A percentile compares a stretch with the other conserved stretches of the same genome.
Conservation (phyloP, 2,113 vertebrate species). For the Nettapus auritus region DNA sequence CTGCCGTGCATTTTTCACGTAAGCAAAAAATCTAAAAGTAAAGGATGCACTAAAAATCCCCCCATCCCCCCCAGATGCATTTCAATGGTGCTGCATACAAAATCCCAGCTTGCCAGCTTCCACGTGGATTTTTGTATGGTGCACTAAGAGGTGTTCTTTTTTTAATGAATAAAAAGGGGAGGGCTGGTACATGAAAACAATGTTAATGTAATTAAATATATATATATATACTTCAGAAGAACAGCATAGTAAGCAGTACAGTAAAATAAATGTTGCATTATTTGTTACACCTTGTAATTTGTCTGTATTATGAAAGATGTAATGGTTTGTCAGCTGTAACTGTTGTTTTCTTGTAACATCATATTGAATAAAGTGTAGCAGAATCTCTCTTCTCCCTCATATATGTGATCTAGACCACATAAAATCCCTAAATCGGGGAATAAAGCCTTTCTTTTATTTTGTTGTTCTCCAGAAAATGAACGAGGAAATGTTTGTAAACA, state of each 20-base stretch:
- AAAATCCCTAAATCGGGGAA: not conserved
- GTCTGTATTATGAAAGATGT: conserved; percentile 95
- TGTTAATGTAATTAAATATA: conserved; percentile 76
- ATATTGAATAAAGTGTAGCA: conserved; percentile 91
- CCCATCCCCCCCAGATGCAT: conserved; percentile 63
- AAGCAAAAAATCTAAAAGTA: conserved; percentile 58
- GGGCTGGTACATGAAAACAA: conserved; percentile 79
- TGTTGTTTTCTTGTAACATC: conserved; percentile 94
- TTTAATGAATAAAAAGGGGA: conserved; percentile 68
- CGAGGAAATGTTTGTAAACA: not conserved
- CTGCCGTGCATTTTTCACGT: conserved; percentile 73
- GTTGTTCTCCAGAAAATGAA: not conserved
- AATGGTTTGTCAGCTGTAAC: conserved; percentile 92
- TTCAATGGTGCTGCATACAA: conserved; percentile 77
- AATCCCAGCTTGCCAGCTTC: conserved; percentile 78
- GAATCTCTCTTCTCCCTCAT: conserved; percentile 66
- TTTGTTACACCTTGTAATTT: conserved; percentile 92
- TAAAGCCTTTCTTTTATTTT: conserved; percentile 8
- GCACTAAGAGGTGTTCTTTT: conserved; percentile 83
- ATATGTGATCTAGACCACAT: not conserved
- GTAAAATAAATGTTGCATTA: conserved; percentile 88
- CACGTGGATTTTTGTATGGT: conserved; percentile 78
- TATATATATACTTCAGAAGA: conserved; percentile 77
- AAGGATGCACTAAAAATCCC: conserved; percentile 72
- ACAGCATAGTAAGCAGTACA: conserved; percentile 82